Percentiles rank a stretch among this genome's conserved stretches.
Evolutionary conservation across 2,797 vertebrate genomes (phyloP).

Genomic region (Mormyrops boulengeri): DNA sequence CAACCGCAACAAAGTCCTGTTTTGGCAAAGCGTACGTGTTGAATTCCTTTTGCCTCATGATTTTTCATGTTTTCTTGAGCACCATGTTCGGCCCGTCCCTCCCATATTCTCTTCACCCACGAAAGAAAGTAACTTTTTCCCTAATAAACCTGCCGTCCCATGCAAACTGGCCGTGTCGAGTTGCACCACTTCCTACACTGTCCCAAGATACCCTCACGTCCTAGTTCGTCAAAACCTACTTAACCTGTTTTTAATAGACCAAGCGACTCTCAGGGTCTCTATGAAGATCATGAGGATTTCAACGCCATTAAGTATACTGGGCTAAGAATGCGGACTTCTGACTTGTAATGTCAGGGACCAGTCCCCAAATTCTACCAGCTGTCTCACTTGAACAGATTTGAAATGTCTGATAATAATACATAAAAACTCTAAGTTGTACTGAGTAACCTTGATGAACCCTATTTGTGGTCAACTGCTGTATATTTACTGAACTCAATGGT

Average conservation of each 20-base stretch:
- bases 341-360: neutral
- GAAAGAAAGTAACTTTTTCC: neutral
- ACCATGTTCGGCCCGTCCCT: neutral
- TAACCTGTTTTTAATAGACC: neutral
- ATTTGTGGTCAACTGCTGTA: neutral
- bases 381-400: neutral
- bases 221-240: neutral
- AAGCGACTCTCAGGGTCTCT: neutral
- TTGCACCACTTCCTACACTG: neutral
- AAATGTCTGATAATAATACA: neutral
- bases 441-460: neutral
- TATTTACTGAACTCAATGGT: neutral
- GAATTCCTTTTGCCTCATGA: neutral
- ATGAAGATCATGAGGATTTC: neutral
- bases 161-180: neutral
- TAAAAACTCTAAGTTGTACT: neutral
- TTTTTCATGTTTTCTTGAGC: neutral
- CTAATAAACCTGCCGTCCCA: neutral
- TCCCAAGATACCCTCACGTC: neutral
- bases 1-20: neutral
- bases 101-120: neutral
- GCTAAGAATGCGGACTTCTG: neutral
- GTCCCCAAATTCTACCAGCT: neutral
- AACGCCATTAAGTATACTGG: neutral
- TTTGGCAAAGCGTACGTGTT: neutral